Evolutionary conservation across 2,797 vertebrate species (phyloP).

Genomic region (Myripristis murdjan): DNA sequence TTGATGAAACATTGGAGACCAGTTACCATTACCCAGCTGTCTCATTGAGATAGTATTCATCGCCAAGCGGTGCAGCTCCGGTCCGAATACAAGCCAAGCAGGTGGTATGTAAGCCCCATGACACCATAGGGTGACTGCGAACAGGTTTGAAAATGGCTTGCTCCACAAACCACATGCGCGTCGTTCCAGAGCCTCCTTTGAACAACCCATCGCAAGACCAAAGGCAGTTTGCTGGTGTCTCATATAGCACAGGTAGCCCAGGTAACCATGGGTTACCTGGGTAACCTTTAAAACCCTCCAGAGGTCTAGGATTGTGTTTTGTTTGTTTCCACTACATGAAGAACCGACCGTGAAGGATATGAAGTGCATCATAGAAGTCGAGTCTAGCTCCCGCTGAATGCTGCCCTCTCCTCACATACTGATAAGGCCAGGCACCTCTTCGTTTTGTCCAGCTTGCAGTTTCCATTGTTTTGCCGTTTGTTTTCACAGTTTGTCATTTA

Average conservation of each 20-base stretch:
- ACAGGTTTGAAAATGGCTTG: conserved; percentile 77
- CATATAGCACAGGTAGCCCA: conserved; percentile 70
- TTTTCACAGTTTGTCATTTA: too few species aligned
- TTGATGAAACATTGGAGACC: conserved; percentile 84
- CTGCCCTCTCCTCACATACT: too few species aligned
- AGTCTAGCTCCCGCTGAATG: too few species aligned
- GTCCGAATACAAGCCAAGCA: conserved; percentile 73
- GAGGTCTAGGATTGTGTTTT: too few species aligned
- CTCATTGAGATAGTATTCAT: conserved; percentile 73
- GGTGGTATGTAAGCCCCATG: conserved; percentile 68
- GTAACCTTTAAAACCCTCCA: too few species aligned
- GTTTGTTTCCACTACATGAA: too few species aligned
- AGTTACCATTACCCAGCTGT: conserved; percentile 82
- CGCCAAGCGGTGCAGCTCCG: conserved; percentile 75
- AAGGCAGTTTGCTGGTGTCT: conserved; percentile 68
- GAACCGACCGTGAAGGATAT: too few species aligned
- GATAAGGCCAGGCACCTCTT: too few species aligned
- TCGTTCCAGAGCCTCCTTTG: conserved; percentile 74
- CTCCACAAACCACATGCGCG: conserved; percentile 63
- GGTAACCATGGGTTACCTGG: too few species aligned
- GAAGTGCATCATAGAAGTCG: too few species aligned
- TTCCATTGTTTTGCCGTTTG: too few species aligned
- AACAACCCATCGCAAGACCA: conserved; percentile 78
- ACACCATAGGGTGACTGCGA: conserved; percentile 61
- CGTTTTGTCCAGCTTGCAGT: too few species aligned